Percentiles rank a stretch among this genome's conserved stretches.
phyloP scores from a whole-genome alignment of 2,113 vertebrate genomes.

The Cheirogaleus medius region DNA sequence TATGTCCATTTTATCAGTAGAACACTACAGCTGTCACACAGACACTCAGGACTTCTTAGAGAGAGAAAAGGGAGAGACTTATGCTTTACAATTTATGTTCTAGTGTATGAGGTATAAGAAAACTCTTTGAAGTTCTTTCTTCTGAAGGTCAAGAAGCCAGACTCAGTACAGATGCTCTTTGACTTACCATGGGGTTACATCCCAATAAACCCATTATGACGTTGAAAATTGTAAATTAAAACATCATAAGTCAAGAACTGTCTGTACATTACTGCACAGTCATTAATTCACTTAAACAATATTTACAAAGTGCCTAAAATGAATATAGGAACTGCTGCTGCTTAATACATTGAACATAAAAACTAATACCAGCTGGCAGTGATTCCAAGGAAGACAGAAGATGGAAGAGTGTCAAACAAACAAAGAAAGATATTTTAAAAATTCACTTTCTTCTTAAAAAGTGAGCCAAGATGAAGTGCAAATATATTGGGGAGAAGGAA shows the following conservation, averaged over 20 bases:
- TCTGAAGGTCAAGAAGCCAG: constrained; percentile 12
- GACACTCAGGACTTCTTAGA: background rate
- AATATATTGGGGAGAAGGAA: background rate
- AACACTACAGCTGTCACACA: background rate
- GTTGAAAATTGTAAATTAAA: background rate
- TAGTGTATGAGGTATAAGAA: background rate
- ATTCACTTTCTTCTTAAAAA: background rate
- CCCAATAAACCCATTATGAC: background rate
- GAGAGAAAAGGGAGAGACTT: background rate
- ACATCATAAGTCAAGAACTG: background rate
- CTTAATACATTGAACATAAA: background rate
- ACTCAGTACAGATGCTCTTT: background rate
- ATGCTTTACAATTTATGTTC: background rate
- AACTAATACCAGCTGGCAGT: background rate
- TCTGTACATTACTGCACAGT: background rate
- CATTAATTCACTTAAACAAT: background rate
- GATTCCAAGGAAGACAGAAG: background rate
- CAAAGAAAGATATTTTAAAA: background rate
- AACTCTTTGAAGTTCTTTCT: background rate
- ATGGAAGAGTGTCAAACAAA: background rate
- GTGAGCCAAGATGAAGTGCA: background rate
- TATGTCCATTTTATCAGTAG: background rate
- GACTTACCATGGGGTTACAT: background rate
- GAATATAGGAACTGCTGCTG: background rate
- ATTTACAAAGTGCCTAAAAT: background rate